Evolutionary conservation across 2,113 vertebrate species (phyloP).

Genomic region (Phycodurus eques): DNA sequence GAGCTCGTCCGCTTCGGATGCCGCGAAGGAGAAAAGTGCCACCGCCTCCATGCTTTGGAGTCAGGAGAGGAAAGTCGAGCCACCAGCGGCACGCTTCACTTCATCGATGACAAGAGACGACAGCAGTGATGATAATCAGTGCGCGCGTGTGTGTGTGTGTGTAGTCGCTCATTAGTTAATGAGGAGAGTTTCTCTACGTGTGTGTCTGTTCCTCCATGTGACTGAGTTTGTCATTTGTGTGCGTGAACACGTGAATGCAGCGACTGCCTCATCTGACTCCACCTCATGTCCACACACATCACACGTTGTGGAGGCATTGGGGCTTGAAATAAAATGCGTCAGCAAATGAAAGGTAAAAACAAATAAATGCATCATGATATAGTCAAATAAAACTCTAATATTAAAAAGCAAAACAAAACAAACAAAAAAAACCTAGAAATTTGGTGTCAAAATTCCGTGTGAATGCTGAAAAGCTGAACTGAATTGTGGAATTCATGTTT

Average conservation of each 20-base stretch:
- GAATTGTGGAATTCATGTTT: no score
- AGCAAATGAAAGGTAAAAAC: not conserved
- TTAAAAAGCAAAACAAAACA: no score
- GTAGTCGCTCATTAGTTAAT: conserved; percentile 60
- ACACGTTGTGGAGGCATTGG: conserved; percentile 24
- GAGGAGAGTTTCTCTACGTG: conserved; percentile 38
- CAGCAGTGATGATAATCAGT: conserved; percentile 34
- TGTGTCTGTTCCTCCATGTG: conserved; percentile 50
- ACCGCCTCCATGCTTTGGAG: conserved; percentile 81
- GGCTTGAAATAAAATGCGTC: conserved; percentile 2
- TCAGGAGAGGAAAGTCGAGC: not conserved
- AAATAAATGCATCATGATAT: not conserved
- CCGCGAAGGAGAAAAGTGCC: conserved; percentile 85
- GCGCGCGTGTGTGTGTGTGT: conserved; percentile 29
- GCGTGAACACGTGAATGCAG: conserved; percentile 36
- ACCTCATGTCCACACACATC: conserved; percentile 14
- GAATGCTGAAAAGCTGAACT: no score
- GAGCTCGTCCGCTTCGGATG: conserved; percentile 82
- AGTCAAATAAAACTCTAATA: no score
- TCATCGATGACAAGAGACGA: conserved; percentile 34
- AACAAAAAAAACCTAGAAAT: no score
- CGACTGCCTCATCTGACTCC: conserved; percentile 16
- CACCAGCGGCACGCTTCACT: conserved; percentile 17
- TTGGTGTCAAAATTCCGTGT: no score
- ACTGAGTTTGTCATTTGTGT: conserved; percentile 12